Percentiles rank a stretch among this genome's conserved stretches.
These are phyloP conservation scores for Pinctada fucata DNA, from an alignment of 2,888 invertebrate genomes.

Conservation along the genomic window DNA sequence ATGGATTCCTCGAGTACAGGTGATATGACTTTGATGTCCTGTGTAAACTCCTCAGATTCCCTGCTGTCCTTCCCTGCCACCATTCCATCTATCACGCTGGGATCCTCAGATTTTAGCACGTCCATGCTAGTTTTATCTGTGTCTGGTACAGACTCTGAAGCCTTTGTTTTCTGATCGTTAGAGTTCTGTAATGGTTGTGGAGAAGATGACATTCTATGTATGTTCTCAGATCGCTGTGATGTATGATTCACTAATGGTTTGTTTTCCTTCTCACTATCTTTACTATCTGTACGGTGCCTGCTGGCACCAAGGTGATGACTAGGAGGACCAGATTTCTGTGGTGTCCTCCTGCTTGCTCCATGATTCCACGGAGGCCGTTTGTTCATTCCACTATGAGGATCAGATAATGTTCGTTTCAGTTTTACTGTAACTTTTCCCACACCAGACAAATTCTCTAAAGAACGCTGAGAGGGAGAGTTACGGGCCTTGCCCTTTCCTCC, in stretches of 20 bases:
- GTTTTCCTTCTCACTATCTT: slow-evolving; percentile 72
- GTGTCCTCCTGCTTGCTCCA: slow-evolving; percentile 17
- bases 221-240: not conserved
- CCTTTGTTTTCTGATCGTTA: not conserved
- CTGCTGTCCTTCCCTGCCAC: not conserved
- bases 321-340: slow-evolving; percentile 19
- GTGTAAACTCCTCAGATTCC: not conserved
- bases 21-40: slow-evolving; percentile 13
- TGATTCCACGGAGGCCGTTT: slow-evolving; percentile 25
- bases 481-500: slow-evolving; percentile 79
- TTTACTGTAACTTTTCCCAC: slow-evolving; percentile 46
- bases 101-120: not conserved
- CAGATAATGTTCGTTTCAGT: slow-evolving; percentile 61
- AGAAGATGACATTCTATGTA: not conserved
- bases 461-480: slow-evolving; percentile 65
- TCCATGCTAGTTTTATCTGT: not conserved
- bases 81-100: slow-evolving; percentile 12
- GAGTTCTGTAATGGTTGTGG: not conserved
- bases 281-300: slow-evolving; percentile 56
- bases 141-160: not conserved
- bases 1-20: slow-evolving; percentile 16
- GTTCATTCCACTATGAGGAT: slow-evolving; percentile 52
- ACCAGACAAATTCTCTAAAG: slow-evolving; percentile 61
- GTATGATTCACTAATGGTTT: slow-evolving; percentile 42
- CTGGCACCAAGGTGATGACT: not conserved